Base-by-base conservation (phyloP, 2,113 vertebrate species). In the Nanger granti region DNA sequence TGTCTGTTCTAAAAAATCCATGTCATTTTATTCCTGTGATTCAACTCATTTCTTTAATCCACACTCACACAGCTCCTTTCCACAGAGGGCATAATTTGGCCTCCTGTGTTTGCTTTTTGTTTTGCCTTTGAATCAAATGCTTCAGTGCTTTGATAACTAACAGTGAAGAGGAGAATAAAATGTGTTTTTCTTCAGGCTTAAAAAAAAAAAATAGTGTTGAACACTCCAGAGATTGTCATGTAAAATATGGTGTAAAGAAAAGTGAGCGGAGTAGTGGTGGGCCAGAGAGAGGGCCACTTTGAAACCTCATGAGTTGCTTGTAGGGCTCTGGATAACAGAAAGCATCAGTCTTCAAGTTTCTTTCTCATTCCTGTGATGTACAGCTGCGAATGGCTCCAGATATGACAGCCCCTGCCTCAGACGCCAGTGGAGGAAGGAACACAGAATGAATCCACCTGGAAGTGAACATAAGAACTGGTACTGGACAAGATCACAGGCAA, bases 61-160 rank as follows among this genome's bases (percentile, higher is more conserved):
- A 24, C 37, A 80, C 8, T 5, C n/a, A 14, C 66, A 8, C 79
- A 10, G 54, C 10, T 93, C 47, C 95, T 80, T 44, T 49, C 57
- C 73, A 62, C 0, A n/a, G 89, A 96, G 86, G 57, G 34, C 57
- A 57, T 54, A 83, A 44, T 86, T 54, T 64, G 90, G 64, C 83
- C 47, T 89, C 41, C 4, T 57, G 76, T 82, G 83, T 95, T 91
- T 94, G 89, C 96, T 96, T 76, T 91, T 89, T 79, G 95, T 97
- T 97, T 94, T 97, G 90, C 87, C 96, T 94, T 96, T 34, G 24
- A 97, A 92, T 92, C 89, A 96, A 91, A 97, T 87, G 83, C 66
- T 93, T 96, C 87, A 55, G 28, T 89, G 59, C 92, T 96, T 95
- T 96, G 92, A 96, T 92, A 95, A 93, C 83, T 57, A 37, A 86